Conservation (phyloP, 37 sponge, comb jelly and placozoan species). For the Theonella swinhoei region DNA sequence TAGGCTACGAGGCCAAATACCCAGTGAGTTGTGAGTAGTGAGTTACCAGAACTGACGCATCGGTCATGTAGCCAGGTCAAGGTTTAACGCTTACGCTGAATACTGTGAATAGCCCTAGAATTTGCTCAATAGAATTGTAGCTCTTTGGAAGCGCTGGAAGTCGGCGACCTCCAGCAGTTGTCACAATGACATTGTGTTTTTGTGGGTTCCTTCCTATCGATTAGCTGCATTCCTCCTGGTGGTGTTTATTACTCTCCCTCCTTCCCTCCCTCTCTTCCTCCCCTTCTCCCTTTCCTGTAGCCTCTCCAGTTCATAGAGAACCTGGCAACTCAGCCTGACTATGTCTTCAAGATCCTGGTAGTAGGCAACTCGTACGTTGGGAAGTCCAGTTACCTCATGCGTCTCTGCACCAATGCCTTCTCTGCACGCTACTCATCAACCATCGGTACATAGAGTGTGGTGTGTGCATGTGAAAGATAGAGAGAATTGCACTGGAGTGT, state of each 20-base stretch:
- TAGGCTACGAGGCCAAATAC: conserved; percentile 8
- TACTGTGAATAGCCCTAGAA: background rate
- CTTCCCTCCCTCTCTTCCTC: background rate
- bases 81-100: background rate
- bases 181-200: background rate
- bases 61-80: background rate
- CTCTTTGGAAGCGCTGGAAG: too few species aligned
- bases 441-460: too few species aligned
- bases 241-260: background rate
- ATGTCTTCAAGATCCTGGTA: conserved; percentile 74
- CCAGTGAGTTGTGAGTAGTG: background rate
- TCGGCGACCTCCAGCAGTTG: too few species aligned
- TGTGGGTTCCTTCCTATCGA: background rate
- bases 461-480: too few species aligned
- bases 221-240: too few species aligned
- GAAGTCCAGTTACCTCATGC: conserved; percentile 78
- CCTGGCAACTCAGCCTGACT: conserved; percentile 51
- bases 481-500: background rate
- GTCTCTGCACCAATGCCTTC: conserved; percentile 76
- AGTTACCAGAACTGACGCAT: background rate
- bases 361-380: conserved; percentile 84
- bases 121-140: background rate
- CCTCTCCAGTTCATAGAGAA: conserved; percentile 50
- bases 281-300: conserved; percentile 7
- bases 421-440: conserved; percentile 69